A percentile compares a stretch with the other conserved stretches of the same genome.
These are phyloP conservation scores for Actenoides hombroni DNA, from an alignment of 2,113 vertebrate species.

Conservation along the genomic window DNA sequence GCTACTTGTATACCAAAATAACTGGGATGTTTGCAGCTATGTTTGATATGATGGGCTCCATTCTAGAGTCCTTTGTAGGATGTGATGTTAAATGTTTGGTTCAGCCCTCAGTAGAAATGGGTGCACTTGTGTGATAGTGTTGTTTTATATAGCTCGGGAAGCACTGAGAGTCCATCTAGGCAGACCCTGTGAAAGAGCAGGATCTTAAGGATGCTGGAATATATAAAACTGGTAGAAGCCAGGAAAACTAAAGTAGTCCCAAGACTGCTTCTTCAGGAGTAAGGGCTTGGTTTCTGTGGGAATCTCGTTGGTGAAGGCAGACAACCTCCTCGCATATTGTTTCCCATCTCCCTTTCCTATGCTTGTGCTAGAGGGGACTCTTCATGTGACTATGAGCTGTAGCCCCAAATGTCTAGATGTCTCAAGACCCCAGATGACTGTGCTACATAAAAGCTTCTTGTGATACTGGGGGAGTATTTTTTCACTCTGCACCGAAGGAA, in stretches of 20 bases:
- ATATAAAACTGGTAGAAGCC: not conserved
- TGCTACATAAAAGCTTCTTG: not conserved
- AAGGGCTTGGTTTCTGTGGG: not conserved
- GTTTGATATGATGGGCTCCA: not conserved
- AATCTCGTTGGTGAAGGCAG: rapidly evolving
- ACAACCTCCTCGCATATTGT: rapidly evolving
- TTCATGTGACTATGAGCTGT: not conserved
- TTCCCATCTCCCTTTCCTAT: not conserved
- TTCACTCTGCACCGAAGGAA: not conserved
- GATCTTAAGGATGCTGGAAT: not conserved
- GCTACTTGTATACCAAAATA: not conserved
- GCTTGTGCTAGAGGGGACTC: not conserved
- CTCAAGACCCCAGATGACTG: not conserved
- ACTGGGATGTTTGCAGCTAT: not conserved
- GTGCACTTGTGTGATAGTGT: rapidly evolving
- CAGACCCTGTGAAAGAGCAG: not conserved
- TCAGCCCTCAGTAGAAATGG: not conserved
- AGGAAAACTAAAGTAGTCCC: not conserved
- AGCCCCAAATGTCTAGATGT: not conserved
- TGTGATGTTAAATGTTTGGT: not conserved
- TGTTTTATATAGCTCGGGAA: not conserved
- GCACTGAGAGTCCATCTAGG: not conserved
- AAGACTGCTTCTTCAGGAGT: not conserved
- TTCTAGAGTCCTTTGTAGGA: not conserved
- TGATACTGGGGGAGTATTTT: not conserved